Conservation (phyloP, 2,113 vertebrate genomes). For the Bombycilla garrulus region DNA sequence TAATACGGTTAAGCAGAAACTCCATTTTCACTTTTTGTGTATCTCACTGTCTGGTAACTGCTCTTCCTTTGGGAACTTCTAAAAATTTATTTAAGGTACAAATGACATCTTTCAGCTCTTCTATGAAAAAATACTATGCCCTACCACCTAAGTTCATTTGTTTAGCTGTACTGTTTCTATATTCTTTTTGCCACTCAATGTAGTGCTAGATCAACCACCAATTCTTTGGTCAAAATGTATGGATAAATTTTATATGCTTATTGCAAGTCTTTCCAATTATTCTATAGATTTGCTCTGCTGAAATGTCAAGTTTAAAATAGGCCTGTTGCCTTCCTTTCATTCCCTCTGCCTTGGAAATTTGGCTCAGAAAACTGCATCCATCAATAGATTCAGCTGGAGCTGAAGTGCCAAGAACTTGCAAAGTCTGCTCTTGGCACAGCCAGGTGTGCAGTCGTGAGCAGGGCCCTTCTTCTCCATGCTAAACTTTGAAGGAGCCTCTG, state of each 20-base stretch:
- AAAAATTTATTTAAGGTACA: slow-evolving; percentile 16
- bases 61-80: slow-evolving; percentile 15
- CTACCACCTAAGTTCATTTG: background rate
- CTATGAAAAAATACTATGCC: background rate
- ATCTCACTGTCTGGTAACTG: background rate
- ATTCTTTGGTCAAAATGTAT: background rate
- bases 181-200: background rate
- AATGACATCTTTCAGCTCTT: background rate
- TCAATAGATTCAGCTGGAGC: background rate
- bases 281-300: background rate
- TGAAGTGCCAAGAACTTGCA: slow-evolving; percentile 29
- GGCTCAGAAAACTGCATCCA: background rate
- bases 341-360: background rate
- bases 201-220: background rate
- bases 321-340: background rate
- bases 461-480: background rate
- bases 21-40: background rate
- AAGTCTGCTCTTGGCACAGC: background rate
- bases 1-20: background rate
- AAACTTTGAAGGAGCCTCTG: slow-evolving; percentile 16
- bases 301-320: slow-evolving; percentile 46
- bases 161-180: background rate
- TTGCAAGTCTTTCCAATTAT: slow-evolving; percentile 5
- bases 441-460: background rate
- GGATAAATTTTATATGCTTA: background rate